phyloP scores from a whole-genome alignment of 2,113 vertebrate genomes.

The Eira barbara region DNA sequence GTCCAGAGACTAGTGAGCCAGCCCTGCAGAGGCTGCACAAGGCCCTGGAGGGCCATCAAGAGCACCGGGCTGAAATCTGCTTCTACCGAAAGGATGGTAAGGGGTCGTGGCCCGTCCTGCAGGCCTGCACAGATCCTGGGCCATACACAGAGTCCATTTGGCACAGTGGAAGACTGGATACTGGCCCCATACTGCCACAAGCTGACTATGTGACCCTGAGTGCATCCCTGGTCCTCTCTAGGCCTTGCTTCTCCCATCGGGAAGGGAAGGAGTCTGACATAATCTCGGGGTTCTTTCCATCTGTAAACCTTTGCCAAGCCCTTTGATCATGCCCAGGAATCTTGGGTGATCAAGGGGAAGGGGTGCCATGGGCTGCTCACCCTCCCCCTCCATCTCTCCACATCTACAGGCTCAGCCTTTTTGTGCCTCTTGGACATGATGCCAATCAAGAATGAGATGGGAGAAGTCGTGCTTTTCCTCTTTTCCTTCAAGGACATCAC shows the following conservation, averaged over 20 bases:
- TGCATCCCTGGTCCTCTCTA: background rate
- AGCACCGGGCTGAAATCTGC: constrained; percentile 92
- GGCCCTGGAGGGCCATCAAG: constrained; percentile 92
- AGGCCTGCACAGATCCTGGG: background rate
- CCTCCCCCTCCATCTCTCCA: background rate
- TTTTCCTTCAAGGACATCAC: constrained; percentile 97
- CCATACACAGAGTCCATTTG: background rate
- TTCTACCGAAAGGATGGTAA: constrained; percentile 95
- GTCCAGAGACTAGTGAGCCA: constrained; percentile 90
- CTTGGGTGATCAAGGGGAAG: background rate
- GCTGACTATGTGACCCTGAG: background rate
- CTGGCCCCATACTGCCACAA: background rate
- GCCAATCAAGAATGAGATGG: constrained; percentile 97
- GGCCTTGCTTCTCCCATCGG: background rate
- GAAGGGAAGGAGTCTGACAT: background rate
- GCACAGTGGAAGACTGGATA: background rate
- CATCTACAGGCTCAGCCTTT: constrained; percentile 86
- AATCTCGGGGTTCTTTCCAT: background rate
- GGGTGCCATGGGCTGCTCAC: background rate
- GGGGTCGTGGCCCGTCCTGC: constrained; percentile 28
- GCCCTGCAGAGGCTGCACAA: constrained; percentile 90
- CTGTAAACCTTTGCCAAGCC: background rate
- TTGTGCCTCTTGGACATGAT: constrained; percentile 96
- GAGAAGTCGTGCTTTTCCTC: constrained; percentile 96
- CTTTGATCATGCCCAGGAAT: background rate